Evolutionary conservation across 2,797 vertebrate genomes (phyloP), one percentile per base, ranked within the genome.

Genomic region (Melanotaenia parkinsoni): DNA sequence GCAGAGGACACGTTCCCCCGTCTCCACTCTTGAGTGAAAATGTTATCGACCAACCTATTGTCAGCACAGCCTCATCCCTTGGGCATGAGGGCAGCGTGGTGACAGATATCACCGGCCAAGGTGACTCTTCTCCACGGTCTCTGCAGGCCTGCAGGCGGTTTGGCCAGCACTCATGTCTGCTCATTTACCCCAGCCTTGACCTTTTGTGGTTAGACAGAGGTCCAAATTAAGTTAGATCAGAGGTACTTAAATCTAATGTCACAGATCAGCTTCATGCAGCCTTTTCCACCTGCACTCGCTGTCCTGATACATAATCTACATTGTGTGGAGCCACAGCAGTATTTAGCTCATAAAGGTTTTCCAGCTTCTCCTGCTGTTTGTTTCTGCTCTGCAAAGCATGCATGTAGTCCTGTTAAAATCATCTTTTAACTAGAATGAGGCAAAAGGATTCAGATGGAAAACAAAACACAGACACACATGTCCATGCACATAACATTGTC

Each of bases 21-120:
- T 72, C 70, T 50, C 70, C 87, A 66, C 83, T 64, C 74, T 86
- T 37, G 65, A 80, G 82, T 84, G 81, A 83, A 81, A 85, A 63
- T 28, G 63, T 63, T 79, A 83, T 88, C 62, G 86, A 90, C 86
- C 83, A 73, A 84, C 65, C 76, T 82, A 81, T 92, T 86, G 84
- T 83, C 72, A 62, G 32, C 32, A 8, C 7, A 33, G 32, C 32
- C 32, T 33, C 32, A 8, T 83, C 81, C 58, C 50, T 61, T 30
- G 72, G 82, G 82, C 81, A 24, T 45, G 1, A 84, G 87, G 85
- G 66, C 78, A 63, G 58, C 10, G 45, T 40, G 81, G 82, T 90
- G 90, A 86, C 32, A 33, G 32, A 33, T 33, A 79, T 79, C 85
- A 88, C 77, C 35, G 50, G 87, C 81, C 91, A 93, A 92, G 91